Evolutionary conservation across 1,140 invertebrate genomes (phyloP).

Genomic region (Calycopis cecrops): DNA sequence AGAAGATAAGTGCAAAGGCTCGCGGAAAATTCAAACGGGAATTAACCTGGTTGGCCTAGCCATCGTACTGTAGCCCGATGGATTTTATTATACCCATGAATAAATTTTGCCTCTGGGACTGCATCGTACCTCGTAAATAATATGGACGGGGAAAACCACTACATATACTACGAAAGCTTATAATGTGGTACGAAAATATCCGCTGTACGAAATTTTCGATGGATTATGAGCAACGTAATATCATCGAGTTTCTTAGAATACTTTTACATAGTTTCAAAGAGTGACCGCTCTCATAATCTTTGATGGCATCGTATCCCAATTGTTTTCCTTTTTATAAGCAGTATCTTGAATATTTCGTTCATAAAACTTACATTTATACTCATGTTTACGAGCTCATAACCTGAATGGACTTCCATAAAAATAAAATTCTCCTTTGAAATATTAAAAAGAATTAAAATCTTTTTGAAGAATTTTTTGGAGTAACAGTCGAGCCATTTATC

Average conservation of each 20-base stretch:
- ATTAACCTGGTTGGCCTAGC: conserved; percentile 42
- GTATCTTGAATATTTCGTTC: conserved; percentile 25
- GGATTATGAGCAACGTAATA: conserved; percentile 33
- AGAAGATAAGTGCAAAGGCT: conserved; percentile 37
- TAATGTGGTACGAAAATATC: conserved; percentile 27
- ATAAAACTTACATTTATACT: conserved; percentile 29
- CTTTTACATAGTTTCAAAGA: conserved; percentile 12
- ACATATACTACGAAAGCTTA: conserved; percentile 39
- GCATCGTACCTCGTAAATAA: conserved; percentile 49
- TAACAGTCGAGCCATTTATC: too few species aligned
- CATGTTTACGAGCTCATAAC: conserved; percentile 27
- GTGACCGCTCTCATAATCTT: conserved; percentile 18
- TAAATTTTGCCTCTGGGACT: conserved; percentile 49
- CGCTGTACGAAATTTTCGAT: conserved; percentile 27
- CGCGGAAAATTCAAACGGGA: conserved; percentile 51
- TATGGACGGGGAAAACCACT: conserved; percentile 40
- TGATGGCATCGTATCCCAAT: conserved; percentile 27
- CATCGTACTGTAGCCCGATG: conserved; percentile 40
- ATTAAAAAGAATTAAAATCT: too few species aligned
- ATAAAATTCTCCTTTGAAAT: too few species aligned
- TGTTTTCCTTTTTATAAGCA: conserved; percentile 31
- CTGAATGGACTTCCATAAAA: neutral
- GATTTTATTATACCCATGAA: conserved; percentile 62
- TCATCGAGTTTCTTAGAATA: conserved; percentile 23
- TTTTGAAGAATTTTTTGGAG: too few species aligned